Base-by-base conservation (phyloP, 2,888 invertebrate genomes). In the Priocnemis perturbator region DNA sequence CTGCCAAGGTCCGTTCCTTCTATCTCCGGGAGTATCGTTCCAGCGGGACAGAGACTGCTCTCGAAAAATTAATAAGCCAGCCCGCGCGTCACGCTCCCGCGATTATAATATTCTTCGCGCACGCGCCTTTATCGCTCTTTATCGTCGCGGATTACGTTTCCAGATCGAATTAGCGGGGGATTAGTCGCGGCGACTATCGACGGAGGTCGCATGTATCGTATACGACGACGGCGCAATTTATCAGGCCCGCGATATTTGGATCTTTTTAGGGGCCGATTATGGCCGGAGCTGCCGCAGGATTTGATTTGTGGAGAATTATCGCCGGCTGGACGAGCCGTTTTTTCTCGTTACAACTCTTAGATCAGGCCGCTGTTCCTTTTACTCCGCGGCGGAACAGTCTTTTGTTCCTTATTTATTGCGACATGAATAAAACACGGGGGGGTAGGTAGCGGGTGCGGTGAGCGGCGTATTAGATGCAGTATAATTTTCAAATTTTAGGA, bases 401-500 rank as follows among this genome's bases (percentile, higher is more conserved):
- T 85, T 81, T 83, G 82, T 83, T 83, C 72, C 72, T 76, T 79
- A 79, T 87, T 87, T 87, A 87, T 87, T 85, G 82, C 86, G 81
- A 85, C 87, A 87, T 87, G 87, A 87, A 87, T 87, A 87, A 87
- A 87, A 87, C 86, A 87, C 85, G 83, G 85, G 15, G 21, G 37
- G n/a, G 30, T 57, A 11, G 48, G 37, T 48, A 20, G 37, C 44
- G 11, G 69, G 53, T 52, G 64, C 23, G 57, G 48, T 30, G 74
- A 62, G 65, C 64, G 66, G 61, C 71, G 76, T 78, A 78, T 87
- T 87, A 87, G 87, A 87, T 85, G 86, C 82, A 82, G 87, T 84
- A 88, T 88, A 88, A 87, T 87, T 88, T 88, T 87, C 86, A 87
- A 88, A 87, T 87, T 87, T 88, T 75, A 65, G 81, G 84, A 87